These are phyloP conservation scores for Anolis apletophallus DNA, from an alignment of 2,797 vertebrate genomes.

Conservation along the genomic window DNA sequence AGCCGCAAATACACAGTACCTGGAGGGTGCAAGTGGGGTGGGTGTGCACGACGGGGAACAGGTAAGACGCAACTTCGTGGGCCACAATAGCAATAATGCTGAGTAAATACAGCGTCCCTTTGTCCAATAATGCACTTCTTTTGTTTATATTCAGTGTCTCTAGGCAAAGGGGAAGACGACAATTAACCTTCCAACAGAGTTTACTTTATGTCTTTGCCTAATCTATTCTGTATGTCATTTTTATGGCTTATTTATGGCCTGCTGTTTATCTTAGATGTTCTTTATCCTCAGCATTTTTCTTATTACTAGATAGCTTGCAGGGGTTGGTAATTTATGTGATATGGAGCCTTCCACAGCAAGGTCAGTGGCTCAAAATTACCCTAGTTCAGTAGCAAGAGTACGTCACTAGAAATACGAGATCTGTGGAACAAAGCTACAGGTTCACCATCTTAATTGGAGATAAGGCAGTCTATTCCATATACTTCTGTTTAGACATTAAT, in stretches of 20 bases:
- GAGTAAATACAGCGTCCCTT: too few relatives aligned
- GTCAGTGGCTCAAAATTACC: constrained; percentile 40
- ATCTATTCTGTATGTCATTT: constrained; percentile 54
- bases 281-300: constrained; percentile 56
- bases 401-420: not conserved
- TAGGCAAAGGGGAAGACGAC: constrained; percentile 36
- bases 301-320: constrained; percentile 22
- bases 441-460: not conserved
- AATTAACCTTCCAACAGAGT: constrained; percentile 59
- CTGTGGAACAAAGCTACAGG: not conserved
- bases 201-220: constrained; percentile 50
- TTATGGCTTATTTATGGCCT: constrained; percentile 53
- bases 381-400: not conserved
- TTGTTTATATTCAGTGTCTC: constrained; percentile 23
- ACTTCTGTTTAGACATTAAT: not conserved
- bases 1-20: too few relatives aligned
- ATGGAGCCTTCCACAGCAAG: constrained; percentile 16
- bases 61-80: too few relatives aligned
- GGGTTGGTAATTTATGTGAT: constrained; percentile 48
- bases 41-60: too few relatives aligned
- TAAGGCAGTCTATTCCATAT: rapidly evolving
- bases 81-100: too few relatives aligned
- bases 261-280: constrained; percentile 55
- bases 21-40: too few relatives aligned
- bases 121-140: too few relatives aligned